Base-by-base conservation (phyloP, 2,113 vertebrate species). In the Seriola aureovittata region DNA sequence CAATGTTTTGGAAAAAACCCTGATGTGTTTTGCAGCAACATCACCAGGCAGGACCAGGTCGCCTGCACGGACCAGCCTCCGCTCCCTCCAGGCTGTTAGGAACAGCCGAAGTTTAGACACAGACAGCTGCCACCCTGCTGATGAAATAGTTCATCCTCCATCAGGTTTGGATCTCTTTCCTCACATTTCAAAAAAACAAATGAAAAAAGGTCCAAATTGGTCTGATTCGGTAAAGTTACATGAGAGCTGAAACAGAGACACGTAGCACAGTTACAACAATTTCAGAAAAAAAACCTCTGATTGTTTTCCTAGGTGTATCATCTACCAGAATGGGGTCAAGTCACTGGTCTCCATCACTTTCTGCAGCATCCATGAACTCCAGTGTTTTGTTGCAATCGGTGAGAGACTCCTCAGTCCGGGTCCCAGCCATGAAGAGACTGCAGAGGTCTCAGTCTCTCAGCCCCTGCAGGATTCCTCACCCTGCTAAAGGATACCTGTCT, bases 81-180 rank as follows among this genome's bases (percentile, higher is more conserved):
- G 92, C 66, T 93, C 93, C 16, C 91, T 94, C 11, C 93, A 93
- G 82, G 93, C 91, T 21, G 84, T 93, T 0, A 85, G 93, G 69
- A 92, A 92, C 82, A 93, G 93, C 62, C 65, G 90, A 5, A 91
- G 87, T 66, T 73, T 92, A 46, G 92, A 93, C 17, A 71, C 4
- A 0, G 75, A 93, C 0, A 68, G 89, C 58, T 50, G 12, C 65
- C 58, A 48, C 10, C 36, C 77, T 69, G 42, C 68, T 25, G 77
- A 84, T 21, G 85, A 83, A 50, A 63, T 25, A 57, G 2, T 21
- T 11, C n/a, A n/a, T 8, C 50, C 72, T n/a, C 19, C 65, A 42
- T 40, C 85, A 86, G 91, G 93, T 94, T 50, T 57, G 62, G 19
- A 85, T 59, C 42, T 2, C 4, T 36, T 54, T 64, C 2, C 50